Percentiles rank a stretch among this genome's conserved stretches.
These are phyloP conservation scores for Ladona fulva DNA, from an alignment of 1,140 invertebrate genomes.

Conservation along the genomic window DNA sequence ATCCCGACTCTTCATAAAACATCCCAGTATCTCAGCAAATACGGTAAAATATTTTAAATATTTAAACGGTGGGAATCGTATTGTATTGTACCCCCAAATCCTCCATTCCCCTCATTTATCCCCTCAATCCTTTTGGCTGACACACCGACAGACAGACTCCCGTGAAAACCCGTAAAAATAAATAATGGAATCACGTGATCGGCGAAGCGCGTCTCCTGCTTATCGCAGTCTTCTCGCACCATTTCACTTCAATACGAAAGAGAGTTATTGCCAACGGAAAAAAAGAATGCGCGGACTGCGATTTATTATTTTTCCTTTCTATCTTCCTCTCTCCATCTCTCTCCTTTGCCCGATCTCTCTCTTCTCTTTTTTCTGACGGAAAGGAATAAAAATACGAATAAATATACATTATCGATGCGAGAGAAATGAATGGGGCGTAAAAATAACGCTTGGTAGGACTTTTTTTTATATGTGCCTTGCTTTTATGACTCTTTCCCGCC, in stretches of 20 bases:
- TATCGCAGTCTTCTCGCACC: background rate
- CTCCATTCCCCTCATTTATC: too few relatives aligned
- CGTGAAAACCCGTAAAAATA: background rate
- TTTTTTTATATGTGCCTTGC: background rate
- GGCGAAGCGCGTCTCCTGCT: background rate
- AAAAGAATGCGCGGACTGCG: background rate
- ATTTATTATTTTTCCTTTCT: too few relatives aligned
- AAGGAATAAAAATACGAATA: background rate
- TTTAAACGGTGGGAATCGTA: too few relatives aligned
- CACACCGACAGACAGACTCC: background rate
- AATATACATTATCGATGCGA: conserved; percentile 10
- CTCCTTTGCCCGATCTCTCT: background rate
- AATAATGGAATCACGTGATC: background rate
- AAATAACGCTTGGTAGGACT: conserved; percentile 4
- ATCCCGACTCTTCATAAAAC: too few relatives aligned
- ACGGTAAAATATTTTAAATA: too few relatives aligned
- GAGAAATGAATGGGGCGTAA: conserved; percentile 4
- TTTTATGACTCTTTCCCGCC: conserved; percentile 4
- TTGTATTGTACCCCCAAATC: too few relatives aligned
- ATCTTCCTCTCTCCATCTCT: too few relatives aligned
- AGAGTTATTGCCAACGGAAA: background rate
- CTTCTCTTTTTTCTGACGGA: background rate
- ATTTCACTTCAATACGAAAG: conserved; percentile 1
- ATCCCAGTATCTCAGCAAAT: too few relatives aligned
- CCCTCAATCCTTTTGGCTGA: too few relatives aligned